A percentile compares a stretch with the other conserved stretches of the same genome.
Conservation (phyloP, 2,888 invertebrate genomes). For the Villa cingulata region DNA sequence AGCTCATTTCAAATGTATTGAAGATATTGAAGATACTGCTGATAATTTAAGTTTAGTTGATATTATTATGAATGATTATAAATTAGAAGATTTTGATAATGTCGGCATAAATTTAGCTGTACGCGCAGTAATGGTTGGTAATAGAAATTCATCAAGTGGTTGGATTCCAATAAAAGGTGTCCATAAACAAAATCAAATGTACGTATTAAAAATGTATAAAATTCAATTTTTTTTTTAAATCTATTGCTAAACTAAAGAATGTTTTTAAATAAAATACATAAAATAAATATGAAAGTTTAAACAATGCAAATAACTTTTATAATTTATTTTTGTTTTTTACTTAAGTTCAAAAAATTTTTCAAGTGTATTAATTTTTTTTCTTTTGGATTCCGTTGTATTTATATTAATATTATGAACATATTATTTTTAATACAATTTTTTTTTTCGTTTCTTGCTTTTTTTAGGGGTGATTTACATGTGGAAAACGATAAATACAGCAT, state of each 20-base stretch:
- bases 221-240: too few species aligned
- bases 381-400: too few species aligned
- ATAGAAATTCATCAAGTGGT: slow-evolving; percentile 50
- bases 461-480: slow-evolving; percentile 1
- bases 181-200: slow-evolving; percentile 1
- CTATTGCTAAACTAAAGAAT: too few species aligned
- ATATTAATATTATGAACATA: too few species aligned
- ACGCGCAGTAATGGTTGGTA: slow-evolving; percentile 57
- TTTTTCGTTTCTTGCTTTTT: not conserved
- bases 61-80: slow-evolving; percentile 51
- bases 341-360: not conserved
- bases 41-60: slow-evolving; percentile 59
- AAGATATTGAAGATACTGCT: slow-evolving; percentile 46
- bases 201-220: not conserved
- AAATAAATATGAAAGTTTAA: too few species aligned
- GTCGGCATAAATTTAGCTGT: slow-evolving; percentile 51
- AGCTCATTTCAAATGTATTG: slow-evolving; percentile 52
- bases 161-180: slow-evolving; percentile 59
- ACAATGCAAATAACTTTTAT: too few species aligned
- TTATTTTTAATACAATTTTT: not conserved
- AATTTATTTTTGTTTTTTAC: too few species aligned
- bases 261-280: too few species aligned
- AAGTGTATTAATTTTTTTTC: too few species aligned
- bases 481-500: slow-evolving; percentile 2
- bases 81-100: slow-evolving; percentile 24